A percentile compares a stretch with the other conserved stretches of the same genome.
phyloP scores from a whole-genome alignment of 2,888 invertebrate species.

The Pherbina coryleti region DNA sequence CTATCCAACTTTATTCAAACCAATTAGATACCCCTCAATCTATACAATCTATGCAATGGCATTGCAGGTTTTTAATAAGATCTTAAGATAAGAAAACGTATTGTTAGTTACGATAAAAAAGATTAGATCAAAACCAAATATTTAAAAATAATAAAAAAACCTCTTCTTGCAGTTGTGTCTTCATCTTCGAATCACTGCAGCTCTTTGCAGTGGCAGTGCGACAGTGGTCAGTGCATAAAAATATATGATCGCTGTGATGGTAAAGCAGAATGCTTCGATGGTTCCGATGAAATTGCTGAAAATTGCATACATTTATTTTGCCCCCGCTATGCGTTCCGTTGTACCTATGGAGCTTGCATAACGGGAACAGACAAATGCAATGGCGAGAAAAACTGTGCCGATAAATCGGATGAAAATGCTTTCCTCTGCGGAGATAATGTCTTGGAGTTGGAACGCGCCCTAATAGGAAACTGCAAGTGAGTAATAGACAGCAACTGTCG shows the following conservation, averaged over 20 bases:
- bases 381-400: constrained; percentile 51
- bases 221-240: constrained; percentile 60
- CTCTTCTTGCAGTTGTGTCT: not conserved
- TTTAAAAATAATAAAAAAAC: no score
- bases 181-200: constrained; percentile 47
- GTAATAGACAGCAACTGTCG: not conserved
- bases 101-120: no score
- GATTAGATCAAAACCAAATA: no score
- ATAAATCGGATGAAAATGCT: constrained; percentile 65
- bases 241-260: constrained; percentile 59
- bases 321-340: constrained; percentile 68
- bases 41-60: no score
- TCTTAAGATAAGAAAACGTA: no score
- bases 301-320: constrained; percentile 67
- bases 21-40: no score
- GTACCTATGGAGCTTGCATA: constrained; percentile 63
- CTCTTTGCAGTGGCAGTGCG: constrained; percentile 55
- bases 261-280: constrained; percentile 57
- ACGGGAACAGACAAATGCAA: constrained; percentile 47
- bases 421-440: constrained; percentile 17
- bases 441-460: constrained; percentile 19
- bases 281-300: constrained; percentile 60
- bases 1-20: no score
- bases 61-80: no score
- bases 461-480: constrained; percentile 45